A percentile compares a stretch with the other conserved stretches of the same genome.
These are phyloP conservation scores for Dinocampus coccinellae DNA, from an alignment of 2,888 invertebrate species.

Conservation along the genomic window DNA sequence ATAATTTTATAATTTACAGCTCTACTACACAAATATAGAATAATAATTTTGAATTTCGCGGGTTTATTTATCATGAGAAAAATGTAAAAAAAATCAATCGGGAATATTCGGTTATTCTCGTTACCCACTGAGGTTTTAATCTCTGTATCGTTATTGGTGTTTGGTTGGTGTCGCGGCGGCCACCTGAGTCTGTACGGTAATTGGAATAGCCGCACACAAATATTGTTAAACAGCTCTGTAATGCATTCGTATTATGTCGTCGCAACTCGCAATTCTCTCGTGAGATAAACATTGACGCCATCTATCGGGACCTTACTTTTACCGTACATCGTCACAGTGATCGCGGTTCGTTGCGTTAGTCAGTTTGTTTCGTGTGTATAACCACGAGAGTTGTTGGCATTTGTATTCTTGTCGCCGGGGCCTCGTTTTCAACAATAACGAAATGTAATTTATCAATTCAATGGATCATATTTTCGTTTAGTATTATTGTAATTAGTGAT, in stretches of 20 bases:
- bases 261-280: slow-evolving; percentile 29
- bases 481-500: too few relatives aligned
- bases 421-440: slow-evolving; percentile 16
- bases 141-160: background rate
- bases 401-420: slow-evolving; percentile 44
- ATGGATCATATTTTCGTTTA: background rate
- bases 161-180: background rate
- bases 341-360: slow-evolving; percentile 57
- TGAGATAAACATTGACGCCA: slow-evolving; percentile 55
- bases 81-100: too few relatives aligned
- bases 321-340: slow-evolving; percentile 47
- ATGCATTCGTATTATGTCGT: background rate
- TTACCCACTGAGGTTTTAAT: too few relatives aligned
- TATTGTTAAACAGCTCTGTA: background rate
- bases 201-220: slow-evolving; percentile 1
- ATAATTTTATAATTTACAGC: too few relatives aligned
- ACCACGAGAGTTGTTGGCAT: slow-evolving; percentile 58
- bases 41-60: background rate
- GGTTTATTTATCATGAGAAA: too few relatives aligned
- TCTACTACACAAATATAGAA: too few relatives aligned
- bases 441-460: slow-evolving; percentile 2
- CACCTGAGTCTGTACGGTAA: background rate
- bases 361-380: slow-evolving; percentile 64
- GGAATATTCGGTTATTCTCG: too few relatives aligned
- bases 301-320: slow-evolving; percentile 52